These are phyloP conservation scores for Noturus placidus DNA, from an alignment of 2,113 vertebrate species.

Conservation along the genomic window DNA sequence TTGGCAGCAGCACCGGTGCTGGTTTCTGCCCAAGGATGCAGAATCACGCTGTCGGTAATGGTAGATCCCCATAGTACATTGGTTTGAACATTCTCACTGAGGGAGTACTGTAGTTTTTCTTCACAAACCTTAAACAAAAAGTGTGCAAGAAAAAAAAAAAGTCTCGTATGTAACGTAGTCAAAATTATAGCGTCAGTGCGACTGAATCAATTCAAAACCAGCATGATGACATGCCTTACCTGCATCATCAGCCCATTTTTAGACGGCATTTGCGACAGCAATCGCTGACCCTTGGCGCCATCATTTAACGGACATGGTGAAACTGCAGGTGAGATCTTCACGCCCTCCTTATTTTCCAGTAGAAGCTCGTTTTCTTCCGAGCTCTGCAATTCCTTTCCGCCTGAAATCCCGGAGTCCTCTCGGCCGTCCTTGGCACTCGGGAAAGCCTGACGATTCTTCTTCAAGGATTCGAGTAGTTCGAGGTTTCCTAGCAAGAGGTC, in stretches of 20 bases:
- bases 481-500: conserved; percentile 74
- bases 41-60: conserved; percentile 65
- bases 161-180: neutral
- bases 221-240: conserved; percentile 56
- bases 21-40: conserved; percentile 69
- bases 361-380: conserved; percentile 41
- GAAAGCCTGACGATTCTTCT: conserved; percentile 59
- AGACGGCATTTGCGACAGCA: conserved; percentile 71
- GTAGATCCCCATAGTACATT: conserved; percentile 78
- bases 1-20: conserved; percentile 55
- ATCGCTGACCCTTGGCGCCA: conserved; percentile 66
- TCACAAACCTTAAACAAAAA: conserved; percentile 79
- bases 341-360: conserved; percentile 45
- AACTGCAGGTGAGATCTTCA: conserved; percentile 34
- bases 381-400: conserved; percentile 36
- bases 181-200: neutral
- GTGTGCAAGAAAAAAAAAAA: neutral
- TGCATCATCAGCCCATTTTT: conserved; percentile 84
- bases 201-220: neutral
- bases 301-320: conserved; percentile 58
- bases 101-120: conserved; percentile 82
- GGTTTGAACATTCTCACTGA: conserved; percentile 85
- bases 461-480: conserved; percentile 73
- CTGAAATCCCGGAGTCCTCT: conserved; percentile 29
- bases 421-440: conserved; percentile 34